Evolutionary conservation across 2,888 invertebrate species (phyloP).

Genomic region (Chrysina gloriosa): DNA sequence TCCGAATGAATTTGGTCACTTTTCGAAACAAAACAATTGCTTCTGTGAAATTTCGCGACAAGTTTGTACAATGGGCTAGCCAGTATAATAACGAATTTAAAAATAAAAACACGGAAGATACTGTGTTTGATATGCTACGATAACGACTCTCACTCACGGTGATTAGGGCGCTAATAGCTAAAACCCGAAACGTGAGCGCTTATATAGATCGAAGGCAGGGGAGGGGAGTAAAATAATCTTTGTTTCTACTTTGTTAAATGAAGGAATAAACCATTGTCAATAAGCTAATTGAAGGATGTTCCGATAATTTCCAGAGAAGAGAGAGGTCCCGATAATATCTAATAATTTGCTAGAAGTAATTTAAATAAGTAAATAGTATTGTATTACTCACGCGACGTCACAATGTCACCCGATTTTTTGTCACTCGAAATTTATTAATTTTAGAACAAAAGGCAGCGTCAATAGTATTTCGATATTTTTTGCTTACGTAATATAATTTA

Average conservation of each 20-base stretch:
- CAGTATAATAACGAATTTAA: slow-evolving; percentile 52
- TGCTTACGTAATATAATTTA: no score
- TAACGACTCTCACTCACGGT: not conserved
- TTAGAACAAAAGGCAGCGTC: no score
- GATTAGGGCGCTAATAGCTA: slow-evolving; percentile 2
- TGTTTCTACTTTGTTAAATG: slow-evolving; percentile 45
- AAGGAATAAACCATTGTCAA: slow-evolving; percentile 53
- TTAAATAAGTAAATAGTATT: not conserved
- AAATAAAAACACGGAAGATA: slow-evolving; percentile 4
- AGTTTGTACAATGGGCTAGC: slow-evolving; percentile 59
- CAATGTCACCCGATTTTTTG: not conserved
- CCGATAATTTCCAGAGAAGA: not conserved
- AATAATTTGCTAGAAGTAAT: slow-evolving; percentile 4
- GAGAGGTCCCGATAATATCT: not conserved
- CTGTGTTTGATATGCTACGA: not conserved
- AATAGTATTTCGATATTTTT: no score
- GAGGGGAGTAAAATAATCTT: slow-evolving; percentile 26
- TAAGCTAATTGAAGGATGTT: slow-evolving; percentile 3
- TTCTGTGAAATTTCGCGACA: slow-evolving; percentile 69
- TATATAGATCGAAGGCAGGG: slow-evolving; percentile 5
- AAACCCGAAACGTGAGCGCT: slow-evolving; percentile 3
- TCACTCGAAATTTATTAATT: not conserved
- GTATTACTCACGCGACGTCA: not conserved
- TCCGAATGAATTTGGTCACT: slow-evolving; percentile 59
- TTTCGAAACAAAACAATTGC: slow-evolving; percentile 68